Percentiles rank a stretch among this genome's conserved stretches.
phyloP scores from a whole-genome alignment of 1,140 invertebrate species.

The Calycopis cecrops region DNA sequence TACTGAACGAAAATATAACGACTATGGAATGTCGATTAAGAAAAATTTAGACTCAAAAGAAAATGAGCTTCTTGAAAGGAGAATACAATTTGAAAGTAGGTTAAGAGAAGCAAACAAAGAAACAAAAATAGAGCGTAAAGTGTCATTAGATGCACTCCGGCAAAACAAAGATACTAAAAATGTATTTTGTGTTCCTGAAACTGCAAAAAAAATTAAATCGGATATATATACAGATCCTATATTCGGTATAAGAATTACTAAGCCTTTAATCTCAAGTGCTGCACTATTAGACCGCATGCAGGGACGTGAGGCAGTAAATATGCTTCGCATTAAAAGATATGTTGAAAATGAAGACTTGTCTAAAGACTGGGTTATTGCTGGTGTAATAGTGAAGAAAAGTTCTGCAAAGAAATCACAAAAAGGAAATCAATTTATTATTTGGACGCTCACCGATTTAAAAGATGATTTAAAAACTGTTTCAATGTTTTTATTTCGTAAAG shows the following conservation, averaged over 20 bases:
- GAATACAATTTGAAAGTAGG: slow-evolving; percentile 62
- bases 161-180: slow-evolving; percentile 33
- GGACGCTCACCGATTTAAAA: slow-evolving; percentile 90
- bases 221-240: slow-evolving; percentile 82
- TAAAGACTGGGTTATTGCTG: slow-evolving; percentile 93
- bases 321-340: slow-evolving; percentile 80
- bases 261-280: slow-evolving; percentile 85
- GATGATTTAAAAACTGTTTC: slow-evolving; percentile 85
- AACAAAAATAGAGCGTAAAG: slow-evolving; percentile 38
- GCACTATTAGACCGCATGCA: slow-evolving; percentile 85
- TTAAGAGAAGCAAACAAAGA: slow-evolving; percentile 55
- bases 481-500: slow-evolving; percentile 89
- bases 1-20: slow-evolving; percentile 81
- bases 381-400: slow-evolving; percentile 88
- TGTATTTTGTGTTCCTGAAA: slow-evolving; percentile 46
- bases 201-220: slow-evolving; percentile 33
- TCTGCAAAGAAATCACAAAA: slow-evolving; percentile 85
- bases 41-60: slow-evolving; percentile 75
- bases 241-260: slow-evolving; percentile 86
- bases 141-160: slow-evolving; percentile 37
- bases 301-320: slow-evolving; percentile 80
- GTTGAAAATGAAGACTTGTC: slow-evolving; percentile 76
- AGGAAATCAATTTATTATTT: slow-evolving; percentile 88
- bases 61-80: slow-evolving; percentile 55
- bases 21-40: slow-evolving; percentile 82